A percentile compares a stretch with the other conserved stretches of the same genome.
phyloP scores from a whole-genome alignment of 2,113 vertebrate genomes.

The Brachyhypopomus occidentalis region DNA sequence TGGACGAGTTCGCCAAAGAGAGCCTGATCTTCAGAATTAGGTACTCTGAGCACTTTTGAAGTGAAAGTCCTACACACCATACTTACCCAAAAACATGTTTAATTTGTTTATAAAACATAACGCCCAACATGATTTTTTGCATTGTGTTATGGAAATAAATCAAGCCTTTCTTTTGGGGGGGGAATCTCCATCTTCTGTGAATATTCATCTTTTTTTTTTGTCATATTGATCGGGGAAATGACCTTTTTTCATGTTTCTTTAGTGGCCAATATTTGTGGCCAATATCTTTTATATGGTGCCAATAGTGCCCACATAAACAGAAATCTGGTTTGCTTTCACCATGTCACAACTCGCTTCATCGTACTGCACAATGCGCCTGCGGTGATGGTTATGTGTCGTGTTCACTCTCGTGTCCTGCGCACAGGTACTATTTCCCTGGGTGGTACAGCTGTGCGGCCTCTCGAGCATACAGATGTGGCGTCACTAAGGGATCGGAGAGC shows the following conservation, averaged over 20 bases:
- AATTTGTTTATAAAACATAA: slow-evolving; percentile 12
- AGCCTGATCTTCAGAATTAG: slow-evolving; percentile 11
- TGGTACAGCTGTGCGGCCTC: slow-evolving; percentile 86
- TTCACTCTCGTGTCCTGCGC: neutral
- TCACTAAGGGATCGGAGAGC: slow-evolving; percentile 83
- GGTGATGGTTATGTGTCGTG: neutral
- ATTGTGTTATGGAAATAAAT: slow-evolving; percentile 15
- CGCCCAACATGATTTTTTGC: neutral
- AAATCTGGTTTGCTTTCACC: too few species aligned
- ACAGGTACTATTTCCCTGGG: slow-evolving; percentile 92
- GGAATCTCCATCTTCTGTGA: neutral
- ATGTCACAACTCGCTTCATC: too few species aligned
- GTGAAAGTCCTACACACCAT: neutral
- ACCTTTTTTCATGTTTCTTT: too few species aligned
- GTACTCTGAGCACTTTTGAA: too few species aligned
- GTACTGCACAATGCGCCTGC: neutral
- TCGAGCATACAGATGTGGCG: slow-evolving; percentile 84
- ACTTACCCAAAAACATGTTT: neutral
- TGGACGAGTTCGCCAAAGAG: slow-evolving; percentile 78
- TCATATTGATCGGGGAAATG: neutral
- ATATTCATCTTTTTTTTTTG: neutral
- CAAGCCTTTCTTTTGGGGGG: neutral
- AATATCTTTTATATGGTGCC: neutral
- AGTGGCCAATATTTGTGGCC: neutral
- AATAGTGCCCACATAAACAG: too few species aligned